phyloP scores from a whole-genome alignment of 2,888 invertebrate species.

The Bursaphelenchus okinawaensis region DNA sequence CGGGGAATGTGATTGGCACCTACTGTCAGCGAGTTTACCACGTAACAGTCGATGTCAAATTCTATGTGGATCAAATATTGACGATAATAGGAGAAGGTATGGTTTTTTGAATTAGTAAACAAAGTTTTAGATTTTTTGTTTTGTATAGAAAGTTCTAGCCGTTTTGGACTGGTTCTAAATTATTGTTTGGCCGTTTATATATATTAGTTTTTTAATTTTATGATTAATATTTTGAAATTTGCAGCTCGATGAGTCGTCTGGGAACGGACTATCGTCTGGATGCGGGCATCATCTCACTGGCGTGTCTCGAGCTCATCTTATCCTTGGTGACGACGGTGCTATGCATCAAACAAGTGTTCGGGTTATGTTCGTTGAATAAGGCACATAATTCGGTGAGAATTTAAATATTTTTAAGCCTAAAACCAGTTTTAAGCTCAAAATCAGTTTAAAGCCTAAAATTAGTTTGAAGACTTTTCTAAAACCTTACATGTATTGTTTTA shows the following conservation, averaged over 20 bases:
- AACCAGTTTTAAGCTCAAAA: no score
- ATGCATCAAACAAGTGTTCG: conserved; percentile 24
- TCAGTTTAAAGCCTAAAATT: neutral
- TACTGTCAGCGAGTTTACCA: conserved; percentile 46
- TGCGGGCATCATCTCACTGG: conserved; percentile 43
- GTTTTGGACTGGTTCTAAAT: no score
- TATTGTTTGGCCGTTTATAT: no score
- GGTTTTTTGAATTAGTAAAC: neutral
- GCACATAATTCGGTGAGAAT: conserved; percentile 11
- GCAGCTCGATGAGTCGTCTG: conserved; percentile 47
- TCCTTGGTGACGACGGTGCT: conserved; percentile 37
- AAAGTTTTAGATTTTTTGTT: no score
- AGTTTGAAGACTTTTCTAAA: neutral
- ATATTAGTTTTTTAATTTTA: no score
- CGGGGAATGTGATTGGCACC: conserved; percentile 52
- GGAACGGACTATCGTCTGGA: conserved; percentile 51
- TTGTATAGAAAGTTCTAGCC: no score
- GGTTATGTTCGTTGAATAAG: conserved; percentile 13
- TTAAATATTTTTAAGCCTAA: neutral
- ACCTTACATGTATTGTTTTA: neutral
- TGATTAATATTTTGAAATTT: no score
- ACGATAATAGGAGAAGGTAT: conserved; percentile 40
- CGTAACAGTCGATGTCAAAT: conserved; percentile 48
- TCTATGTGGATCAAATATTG: conserved; percentile 45
- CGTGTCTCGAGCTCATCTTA: conserved; percentile 38